Evolutionary conservation across 2,888 invertebrate species (phyloP).

Genomic region (Rotaria sp.): DNA sequence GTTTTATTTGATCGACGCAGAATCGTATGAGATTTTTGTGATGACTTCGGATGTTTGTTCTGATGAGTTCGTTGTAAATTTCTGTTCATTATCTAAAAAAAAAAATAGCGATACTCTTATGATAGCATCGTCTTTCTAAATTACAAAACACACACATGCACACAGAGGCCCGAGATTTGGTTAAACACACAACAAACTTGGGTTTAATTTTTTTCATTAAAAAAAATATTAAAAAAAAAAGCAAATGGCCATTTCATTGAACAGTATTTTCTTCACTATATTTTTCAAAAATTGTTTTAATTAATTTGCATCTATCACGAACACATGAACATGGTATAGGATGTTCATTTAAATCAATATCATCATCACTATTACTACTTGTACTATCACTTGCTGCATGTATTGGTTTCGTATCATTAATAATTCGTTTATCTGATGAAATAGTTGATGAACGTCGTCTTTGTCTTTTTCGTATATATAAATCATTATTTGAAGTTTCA

Average conservation of each 20-base stretch:
- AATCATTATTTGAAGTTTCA: conserved; percentile 29
- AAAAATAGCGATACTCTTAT: background rate
- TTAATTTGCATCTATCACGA: conserved; percentile 46
- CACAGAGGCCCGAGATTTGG: background rate
- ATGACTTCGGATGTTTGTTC: background rate
- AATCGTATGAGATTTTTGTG: background rate
- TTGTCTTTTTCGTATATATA: background rate
- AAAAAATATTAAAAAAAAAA: background rate
- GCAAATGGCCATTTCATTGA: background rate
- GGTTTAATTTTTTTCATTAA: background rate
- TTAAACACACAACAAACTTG: background rate
- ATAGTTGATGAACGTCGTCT: conserved; percentile 19
- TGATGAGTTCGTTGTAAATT: background rate
- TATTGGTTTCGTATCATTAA: conserved; percentile 34
- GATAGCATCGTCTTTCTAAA: background rate
- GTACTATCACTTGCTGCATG: background rate
- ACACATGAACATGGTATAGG: conserved; percentile 48
- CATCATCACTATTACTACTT: conserved; percentile 41
- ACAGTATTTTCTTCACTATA: conserved; percentile 43
- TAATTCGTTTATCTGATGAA: background rate
- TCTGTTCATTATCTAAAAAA: background rate
- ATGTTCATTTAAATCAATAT: conserved; percentile 45
- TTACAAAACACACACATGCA: background rate
- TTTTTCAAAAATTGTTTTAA: conserved; percentile 47
- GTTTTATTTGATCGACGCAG: background rate